phyloP scores from a whole-genome alignment of 2,113 vertebrate species.

The Heptranchias perlo region DNA sequence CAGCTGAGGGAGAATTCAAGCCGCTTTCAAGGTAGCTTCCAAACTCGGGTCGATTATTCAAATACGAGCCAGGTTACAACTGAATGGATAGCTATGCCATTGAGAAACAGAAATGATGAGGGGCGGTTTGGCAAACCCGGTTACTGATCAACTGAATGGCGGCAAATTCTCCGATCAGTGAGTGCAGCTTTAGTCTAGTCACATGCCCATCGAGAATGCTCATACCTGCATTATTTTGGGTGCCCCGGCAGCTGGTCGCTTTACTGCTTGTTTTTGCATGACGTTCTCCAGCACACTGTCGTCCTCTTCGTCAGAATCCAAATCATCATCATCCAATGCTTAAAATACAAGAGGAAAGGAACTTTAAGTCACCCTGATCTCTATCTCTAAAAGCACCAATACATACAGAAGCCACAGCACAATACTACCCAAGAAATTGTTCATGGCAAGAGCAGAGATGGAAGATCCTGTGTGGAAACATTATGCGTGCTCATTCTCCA shows the following conservation, averaged over 20 bases:
- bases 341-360: neutral
- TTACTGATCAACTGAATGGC: neutral
- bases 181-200: neutral
- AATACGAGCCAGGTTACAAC: neutral
- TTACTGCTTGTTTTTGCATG: neutral
- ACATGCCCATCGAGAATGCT: too few species aligned
- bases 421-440: neutral
- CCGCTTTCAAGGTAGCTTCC: neutral
- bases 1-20: neutral
- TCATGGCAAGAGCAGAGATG: too few species aligned
- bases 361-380: neutral
- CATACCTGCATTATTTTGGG: conserved; percentile 2
- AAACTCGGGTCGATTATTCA: neutral
- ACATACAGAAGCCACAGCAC: neutral
- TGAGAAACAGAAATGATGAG: neutral
- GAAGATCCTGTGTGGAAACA: too few species aligned
- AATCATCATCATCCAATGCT: conserved; percentile 1
- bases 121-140: neutral
- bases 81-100: neutral
- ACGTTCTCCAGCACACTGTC: conserved; percentile 3
- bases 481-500: too few species aligned
- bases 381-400: neutral
- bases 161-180: neutral
- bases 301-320: conserved; percentile 6
- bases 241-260: neutral